Evolutionary conservation across 2,888 invertebrate genomes (phyloP).

Genomic region (Caenorhabditis sp.): DNA sequence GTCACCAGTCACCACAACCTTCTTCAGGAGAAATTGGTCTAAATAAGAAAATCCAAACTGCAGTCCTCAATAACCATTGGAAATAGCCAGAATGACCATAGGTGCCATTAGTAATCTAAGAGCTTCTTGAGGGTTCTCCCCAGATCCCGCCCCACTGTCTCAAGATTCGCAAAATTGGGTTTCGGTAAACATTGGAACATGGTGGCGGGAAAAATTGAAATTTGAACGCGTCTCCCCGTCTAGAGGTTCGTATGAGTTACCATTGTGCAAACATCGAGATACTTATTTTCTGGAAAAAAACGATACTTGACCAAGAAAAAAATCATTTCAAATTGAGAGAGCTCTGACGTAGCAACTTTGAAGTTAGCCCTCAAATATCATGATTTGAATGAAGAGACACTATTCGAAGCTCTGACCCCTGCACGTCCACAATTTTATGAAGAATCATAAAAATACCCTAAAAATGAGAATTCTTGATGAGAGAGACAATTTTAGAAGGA

Average conservation of each 20-base stretch:
- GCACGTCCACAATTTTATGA: too few relatives aligned
- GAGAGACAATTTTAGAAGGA: neutral
- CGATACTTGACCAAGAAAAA: constrained; percentile 25
- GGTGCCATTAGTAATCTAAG: constrained; percentile 1
- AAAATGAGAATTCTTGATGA: constrained; percentile 3
- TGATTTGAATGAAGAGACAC: too few relatives aligned
- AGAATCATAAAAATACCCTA: neutral
- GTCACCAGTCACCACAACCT: constrained; percentile 4
- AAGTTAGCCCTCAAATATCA: neutral
- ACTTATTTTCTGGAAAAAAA: constrained; percentile 25
- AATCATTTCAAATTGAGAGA: neutral
- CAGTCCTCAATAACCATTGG: neutral
- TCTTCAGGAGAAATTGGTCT: neutral
- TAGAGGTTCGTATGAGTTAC: constrained; percentile 14
- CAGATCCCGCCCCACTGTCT: constrained; percentile 18
- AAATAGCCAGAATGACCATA: neutral
- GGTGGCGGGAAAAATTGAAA: constrained; percentile 42
- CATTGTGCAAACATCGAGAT: constrained; percentile 20
- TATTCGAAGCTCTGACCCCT: too few relatives aligned
- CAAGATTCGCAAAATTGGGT: constrained; percentile 17
- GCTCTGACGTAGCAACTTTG: constrained; percentile 7
- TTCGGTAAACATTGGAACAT: constrained; percentile 44
- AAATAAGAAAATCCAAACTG: too few relatives aligned
- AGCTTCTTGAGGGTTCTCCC: constrained; percentile 9
- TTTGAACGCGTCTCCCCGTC: constrained; percentile 22